Percentiles rank a stretch among this genome's conserved stretches.
Conservation (phyloP, 23 tunicate species). For the Diplosoma virens region DNA sequence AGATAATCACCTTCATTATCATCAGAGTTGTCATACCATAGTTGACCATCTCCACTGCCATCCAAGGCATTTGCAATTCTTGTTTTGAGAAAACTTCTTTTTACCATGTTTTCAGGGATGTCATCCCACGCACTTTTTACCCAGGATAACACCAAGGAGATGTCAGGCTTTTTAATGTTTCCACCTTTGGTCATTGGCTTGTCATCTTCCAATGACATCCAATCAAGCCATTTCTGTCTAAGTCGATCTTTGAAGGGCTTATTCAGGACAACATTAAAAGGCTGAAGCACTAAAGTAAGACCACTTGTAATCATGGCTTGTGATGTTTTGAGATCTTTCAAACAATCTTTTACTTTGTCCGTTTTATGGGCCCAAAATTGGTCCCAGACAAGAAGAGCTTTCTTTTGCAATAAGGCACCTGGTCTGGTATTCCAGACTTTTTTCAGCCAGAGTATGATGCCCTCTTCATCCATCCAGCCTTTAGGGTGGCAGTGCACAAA, state of each 20-base stretch:
- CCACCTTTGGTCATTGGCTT: conserved; percentile 12
- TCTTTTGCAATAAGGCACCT: not conserved
- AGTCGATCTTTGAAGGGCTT: not conserved
- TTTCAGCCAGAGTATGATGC: conserved; percentile 7
- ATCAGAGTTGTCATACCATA: too few species aligned
- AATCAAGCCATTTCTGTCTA: conserved; percentile 2
- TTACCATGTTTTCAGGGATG: conserved; percentile 22
- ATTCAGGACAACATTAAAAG: not conserved
- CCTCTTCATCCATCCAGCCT: conserved; percentile 35
- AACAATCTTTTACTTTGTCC: not conserved
- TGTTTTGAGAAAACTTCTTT: not conserved
- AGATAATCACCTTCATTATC: too few species aligned
- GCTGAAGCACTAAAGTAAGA: conserved; percentile 9
- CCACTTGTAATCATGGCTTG: conserved; percentile 11
- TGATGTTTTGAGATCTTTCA: not conserved
- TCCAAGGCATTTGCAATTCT: too few species aligned
- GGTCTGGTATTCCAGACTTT: conserved; percentile 13
- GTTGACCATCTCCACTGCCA: too few species aligned
- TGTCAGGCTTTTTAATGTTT: not conserved
- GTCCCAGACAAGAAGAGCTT: conserved; percentile 17
- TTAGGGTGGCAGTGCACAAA: conserved; percentile 12
- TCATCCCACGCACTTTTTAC: conserved; percentile 16
- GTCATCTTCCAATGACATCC: conserved; percentile 14
- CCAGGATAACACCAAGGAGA: conserved; percentile 1
- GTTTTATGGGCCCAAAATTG: conserved; percentile 10